Conservation (phyloP, 2,797 vertebrate genomes). For the Glyptemys insculpta region DNA sequence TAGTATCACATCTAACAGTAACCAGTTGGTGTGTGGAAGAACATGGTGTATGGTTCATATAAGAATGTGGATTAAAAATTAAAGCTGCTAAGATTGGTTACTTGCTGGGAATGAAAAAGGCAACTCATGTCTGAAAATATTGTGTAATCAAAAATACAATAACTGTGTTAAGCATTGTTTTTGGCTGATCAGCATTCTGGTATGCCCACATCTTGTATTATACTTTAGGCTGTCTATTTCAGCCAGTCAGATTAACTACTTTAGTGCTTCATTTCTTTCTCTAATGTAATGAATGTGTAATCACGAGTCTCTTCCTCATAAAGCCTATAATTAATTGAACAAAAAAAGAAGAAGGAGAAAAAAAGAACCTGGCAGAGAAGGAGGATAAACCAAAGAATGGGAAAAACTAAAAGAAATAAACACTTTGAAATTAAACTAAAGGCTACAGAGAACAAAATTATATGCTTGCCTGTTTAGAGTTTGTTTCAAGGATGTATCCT, state of each 20-base stretch:
- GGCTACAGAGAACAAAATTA: not conserved
- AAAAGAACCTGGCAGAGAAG: not conserved
- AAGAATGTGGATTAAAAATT: not conserved
- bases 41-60: rapidly evolving
- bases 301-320: not conserved
- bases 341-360: not conserved
- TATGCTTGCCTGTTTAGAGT: not conserved
- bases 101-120: not conserved
- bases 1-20: not conserved
- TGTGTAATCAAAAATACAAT: not conserved
- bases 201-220: not conserved
- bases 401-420: not conserved
- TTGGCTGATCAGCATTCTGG: not conserved
- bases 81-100: not conserved
- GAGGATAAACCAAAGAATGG: not conserved
- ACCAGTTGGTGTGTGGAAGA: not conserved
- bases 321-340: not conserved
- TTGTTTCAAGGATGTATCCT: not conserved
- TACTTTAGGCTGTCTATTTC: not conserved
- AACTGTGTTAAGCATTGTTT: not conserved
- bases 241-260: not conserved
- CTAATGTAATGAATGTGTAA: not conserved
- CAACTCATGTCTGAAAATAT: not conserved
- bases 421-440: not conserved
- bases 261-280: not conserved